Percentiles rank a stretch among this genome's conserved stretches.
Evolutionary conservation across 2,113 vertebrate species (phyloP).

Genomic region (Mugil cephalus): DNA sequence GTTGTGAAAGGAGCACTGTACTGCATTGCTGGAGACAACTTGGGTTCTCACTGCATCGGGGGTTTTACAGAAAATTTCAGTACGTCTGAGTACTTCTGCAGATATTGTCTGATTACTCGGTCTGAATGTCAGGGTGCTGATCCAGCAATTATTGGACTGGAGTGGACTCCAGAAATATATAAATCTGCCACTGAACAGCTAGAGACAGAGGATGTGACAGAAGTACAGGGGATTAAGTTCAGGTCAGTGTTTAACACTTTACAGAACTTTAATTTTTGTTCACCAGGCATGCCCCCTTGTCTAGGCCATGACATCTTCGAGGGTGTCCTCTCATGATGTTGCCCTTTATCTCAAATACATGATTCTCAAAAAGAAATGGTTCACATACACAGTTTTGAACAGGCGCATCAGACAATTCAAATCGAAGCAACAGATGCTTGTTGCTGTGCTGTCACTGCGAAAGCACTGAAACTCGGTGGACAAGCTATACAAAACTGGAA

Average conservation of each 20-base stretch:
- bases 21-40: slow-evolving; percentile 45
- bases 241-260: slow-evolving; percentile 51
- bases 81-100: slow-evolving; percentile 30
- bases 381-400: slow-evolving; percentile 49
- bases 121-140: slow-evolving; percentile 8
- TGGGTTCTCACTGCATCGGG: slow-evolving; percentile 45
- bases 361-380: slow-evolving; percentile 49
- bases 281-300: slow-evolving; percentile 47
- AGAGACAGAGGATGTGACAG: slow-evolving; percentile 14
- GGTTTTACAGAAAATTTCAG: slow-evolving; percentile 54
- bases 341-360: slow-evolving; percentile 52
- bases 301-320: slow-evolving; percentile 46
- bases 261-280: slow-evolving; percentile 46
- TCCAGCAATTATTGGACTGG: background rate
- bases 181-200: slow-evolving; percentile 12
- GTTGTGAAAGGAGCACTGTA: slow-evolving; percentile 31
- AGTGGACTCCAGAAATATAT: slow-evolving; percentile 27
- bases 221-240: slow-evolving; percentile 42
- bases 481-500: slow-evolving; percentile 64
- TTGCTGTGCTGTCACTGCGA: slow-evolving; percentile 51
- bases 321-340: slow-evolving; percentile 42
- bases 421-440: slow-evolving; percentile 45
- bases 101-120: slow-evolving; percentile 37
- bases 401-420: slow-evolving; percentile 56
- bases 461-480: slow-evolving; percentile 38